Conservation (phyloP, 2,888 invertebrate genomes). For the Cheilosia soror region DNA sequence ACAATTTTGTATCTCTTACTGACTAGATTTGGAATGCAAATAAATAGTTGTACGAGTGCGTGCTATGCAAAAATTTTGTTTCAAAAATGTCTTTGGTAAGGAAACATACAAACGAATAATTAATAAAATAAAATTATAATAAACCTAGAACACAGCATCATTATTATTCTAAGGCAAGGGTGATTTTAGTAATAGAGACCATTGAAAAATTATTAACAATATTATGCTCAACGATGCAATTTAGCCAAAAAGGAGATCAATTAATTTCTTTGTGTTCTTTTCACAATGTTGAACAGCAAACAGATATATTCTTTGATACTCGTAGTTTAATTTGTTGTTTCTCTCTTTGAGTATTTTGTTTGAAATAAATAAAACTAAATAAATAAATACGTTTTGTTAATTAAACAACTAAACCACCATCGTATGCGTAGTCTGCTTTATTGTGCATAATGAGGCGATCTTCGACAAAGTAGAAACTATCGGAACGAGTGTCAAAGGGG, state of each 20-base stretch:
- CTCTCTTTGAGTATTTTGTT: conserved; percentile 27
- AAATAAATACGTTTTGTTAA: conserved; percentile 20
- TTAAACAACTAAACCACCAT: conserved; percentile 87
- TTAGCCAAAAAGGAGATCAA: conserved; percentile 63
- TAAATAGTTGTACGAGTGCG: conserved; percentile 34
- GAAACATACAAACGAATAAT: conserved; percentile 36
- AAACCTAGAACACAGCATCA: conserved; percentile 55
- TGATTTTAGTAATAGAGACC: conserved; percentile 49
- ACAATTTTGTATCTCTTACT: conserved; percentile 24
- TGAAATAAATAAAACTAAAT: conserved; percentile 76
- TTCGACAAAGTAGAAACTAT: conserved; percentile 99
- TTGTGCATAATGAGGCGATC: conserved; percentile 99
- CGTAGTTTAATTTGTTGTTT: conserved; percentile 60
- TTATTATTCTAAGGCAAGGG: conserved; percentile 69
- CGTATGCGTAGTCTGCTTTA: conserved; percentile 99
- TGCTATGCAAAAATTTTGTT: conserved; percentile 46
- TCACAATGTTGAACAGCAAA: conserved; percentile 56
- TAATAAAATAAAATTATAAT: conserved; percentile 34
- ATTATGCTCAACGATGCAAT: conserved; percentile 51
- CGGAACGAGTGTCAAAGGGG: conserved; percentile 98
- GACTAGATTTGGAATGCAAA: conserved; percentile 54
- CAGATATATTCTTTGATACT: conserved; percentile 65
- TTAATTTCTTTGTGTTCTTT: conserved; percentile 4
- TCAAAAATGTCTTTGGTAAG: conserved; percentile 31
- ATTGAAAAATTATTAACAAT: conserved; percentile 48